Evolutionary conservation across 2,797 vertebrate genomes (phyloP), one percentile per base, ranked within the genome.

Genomic region (Phalloptychus januarius): DNA sequence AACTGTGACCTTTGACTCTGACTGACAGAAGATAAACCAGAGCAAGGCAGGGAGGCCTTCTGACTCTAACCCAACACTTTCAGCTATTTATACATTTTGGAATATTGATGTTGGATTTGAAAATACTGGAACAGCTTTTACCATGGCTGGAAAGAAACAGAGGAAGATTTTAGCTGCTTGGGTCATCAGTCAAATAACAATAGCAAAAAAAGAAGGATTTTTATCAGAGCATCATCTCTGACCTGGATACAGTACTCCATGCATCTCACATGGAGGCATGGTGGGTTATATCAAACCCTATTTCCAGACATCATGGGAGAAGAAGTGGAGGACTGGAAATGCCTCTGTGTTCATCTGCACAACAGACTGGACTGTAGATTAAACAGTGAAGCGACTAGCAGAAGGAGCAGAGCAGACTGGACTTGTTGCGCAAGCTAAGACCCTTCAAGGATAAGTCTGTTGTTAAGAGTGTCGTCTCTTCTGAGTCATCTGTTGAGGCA

Each of bases 1-100:
- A 63, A 76, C 83, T 45, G 73, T 87, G 76, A 89, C 86, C 91
- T 85, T 54, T 88, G 85, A 89, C 85, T 86, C 82, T 54, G 13
- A 56, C 67, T 44, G 10, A 76, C 44, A 25, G 28, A 16, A 16
- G 36, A 74, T 33, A 74, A 38, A 36, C 23, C 12, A 71, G 31
- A 79, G 63, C n/a, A 56, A 36, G 33, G 12, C 20, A 44, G 12
- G 28, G 20, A 36, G 2, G 18, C 33, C 40, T n/a, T 65, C 54
- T 8, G 25, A n/a, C 16, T 7, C 5, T n/a, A 75, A 38, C 25
- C 33, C 1, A 4, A 52, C n/a, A 15, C 20, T 11, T 40, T 48
- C 58, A 36, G 16, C 7, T 63, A 20, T 36, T 33, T 18, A 33
- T 18, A 15, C 15, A 63, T 8, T 20, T 36, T 18, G 16, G 15